Evolutionary conservation across 2,797 vertebrate species (phyloP).

Genomic region (Chelon auratus): DNA sequence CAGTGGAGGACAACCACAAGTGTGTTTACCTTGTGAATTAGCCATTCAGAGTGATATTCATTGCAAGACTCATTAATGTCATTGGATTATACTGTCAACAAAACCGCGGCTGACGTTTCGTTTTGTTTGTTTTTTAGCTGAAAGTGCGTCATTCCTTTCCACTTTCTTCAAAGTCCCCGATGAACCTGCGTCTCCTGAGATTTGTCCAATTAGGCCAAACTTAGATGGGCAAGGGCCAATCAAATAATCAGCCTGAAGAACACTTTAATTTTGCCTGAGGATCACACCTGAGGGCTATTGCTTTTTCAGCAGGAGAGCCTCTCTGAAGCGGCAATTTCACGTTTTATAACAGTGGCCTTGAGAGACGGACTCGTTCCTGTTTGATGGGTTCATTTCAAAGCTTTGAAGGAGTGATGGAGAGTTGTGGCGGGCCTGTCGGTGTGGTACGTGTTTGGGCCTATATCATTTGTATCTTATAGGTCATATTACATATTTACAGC

Average conservation of each 20-base stretch:
- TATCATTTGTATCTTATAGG: slow-evolving; percentile 19
- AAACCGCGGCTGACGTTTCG: not conserved
- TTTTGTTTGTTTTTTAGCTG: slow-evolving; percentile 1
- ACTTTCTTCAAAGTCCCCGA: slow-evolving; percentile 15
- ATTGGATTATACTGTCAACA: not conserved
- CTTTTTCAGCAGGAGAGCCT: slow-evolving; percentile 42
- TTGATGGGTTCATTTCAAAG: slow-evolving; percentile 53
- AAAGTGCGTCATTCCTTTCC: slow-evolving; percentile 20
- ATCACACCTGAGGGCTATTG: slow-evolving; percentile 59
- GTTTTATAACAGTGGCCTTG: slow-evolving; percentile 52
- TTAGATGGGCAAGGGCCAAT: slow-evolving; percentile 61
- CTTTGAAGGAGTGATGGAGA: slow-evolving; percentile 25
- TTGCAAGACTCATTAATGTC: not conserved
- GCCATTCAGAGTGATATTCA: not conserved
- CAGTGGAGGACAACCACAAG: slow-evolving; percentile 17
- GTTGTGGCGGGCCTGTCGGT: slow-evolving; percentile 1
- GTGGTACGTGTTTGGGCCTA: slow-evolving; percentile 2
- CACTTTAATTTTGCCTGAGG: slow-evolving; percentile 54
- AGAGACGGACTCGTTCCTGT: slow-evolving; percentile 24
- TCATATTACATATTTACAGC: slow-evolving; percentile 14
- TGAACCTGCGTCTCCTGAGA: slow-evolving; percentile 25
- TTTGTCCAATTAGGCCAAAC: slow-evolving; percentile 56
- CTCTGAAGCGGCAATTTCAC: slow-evolving; percentile 47
- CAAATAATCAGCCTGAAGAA: slow-evolving; percentile 71
- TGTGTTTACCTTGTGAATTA: slow-evolving; percentile 16